These are phyloP conservation scores for Phragmatobia fuliginosa DNA, from an alignment of 2,888 invertebrate species.

Conservation along the genomic window DNA sequence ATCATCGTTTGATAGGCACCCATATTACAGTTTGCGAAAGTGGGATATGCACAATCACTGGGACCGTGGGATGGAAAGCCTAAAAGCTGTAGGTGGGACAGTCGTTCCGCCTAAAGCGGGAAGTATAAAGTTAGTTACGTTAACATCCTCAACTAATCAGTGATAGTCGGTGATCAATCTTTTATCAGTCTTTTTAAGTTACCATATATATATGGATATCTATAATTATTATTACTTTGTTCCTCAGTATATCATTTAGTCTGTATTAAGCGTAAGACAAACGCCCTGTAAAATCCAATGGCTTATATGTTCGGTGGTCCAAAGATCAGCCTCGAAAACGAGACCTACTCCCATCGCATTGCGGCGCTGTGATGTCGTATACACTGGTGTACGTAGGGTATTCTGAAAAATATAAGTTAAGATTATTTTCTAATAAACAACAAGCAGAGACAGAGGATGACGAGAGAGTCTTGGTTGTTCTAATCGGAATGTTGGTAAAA, in stretches of 20 bases:
- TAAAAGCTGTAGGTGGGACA: no score
- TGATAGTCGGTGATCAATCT: not conserved
- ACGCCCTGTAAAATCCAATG: constrained; percentile 97
- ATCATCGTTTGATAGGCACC: no score
- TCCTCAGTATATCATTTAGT: constrained; percentile 72
- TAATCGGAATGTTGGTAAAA: no score
- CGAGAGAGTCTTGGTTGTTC: no score
- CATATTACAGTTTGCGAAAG: no score
- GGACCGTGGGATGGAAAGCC: no score
- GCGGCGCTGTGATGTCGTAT: constrained; percentile 94
- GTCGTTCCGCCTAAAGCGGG: no score
- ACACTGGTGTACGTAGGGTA: constrained; percentile 95
- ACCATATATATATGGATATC: not conserved
- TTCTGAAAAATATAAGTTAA: constrained; percentile 87
- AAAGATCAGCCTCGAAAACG: constrained; percentile 95
- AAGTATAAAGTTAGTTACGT: no score
- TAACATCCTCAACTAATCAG: not conserved
- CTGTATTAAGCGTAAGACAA: constrained; percentile 94
- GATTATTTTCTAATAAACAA: no score
- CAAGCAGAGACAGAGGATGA: no score
- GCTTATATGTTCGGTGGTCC: constrained; percentile 93
- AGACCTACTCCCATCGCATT: constrained; percentile 97
- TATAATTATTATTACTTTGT: not conserved
- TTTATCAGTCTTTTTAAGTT: not conserved
- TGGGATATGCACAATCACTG: no score